These are phyloP conservation scores for Hololepta plana DNA, from an alignment of 2,888 invertebrate genomes.

Conservation along the genomic window DNA sequence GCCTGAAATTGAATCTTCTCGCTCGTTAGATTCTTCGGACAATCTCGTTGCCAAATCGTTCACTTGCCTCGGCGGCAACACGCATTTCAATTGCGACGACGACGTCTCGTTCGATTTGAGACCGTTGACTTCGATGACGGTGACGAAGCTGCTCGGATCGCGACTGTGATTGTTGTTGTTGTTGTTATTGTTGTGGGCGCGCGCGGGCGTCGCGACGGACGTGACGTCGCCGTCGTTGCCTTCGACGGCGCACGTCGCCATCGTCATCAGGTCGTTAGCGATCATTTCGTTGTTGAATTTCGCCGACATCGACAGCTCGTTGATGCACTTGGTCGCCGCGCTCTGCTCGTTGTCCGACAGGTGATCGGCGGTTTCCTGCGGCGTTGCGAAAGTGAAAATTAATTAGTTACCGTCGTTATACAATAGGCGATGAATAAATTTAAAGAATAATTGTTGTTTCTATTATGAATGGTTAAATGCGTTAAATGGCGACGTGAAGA, in stretches of 20 bases:
- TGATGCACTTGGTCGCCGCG: conserved; percentile 47
- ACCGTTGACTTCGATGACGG: conserved; percentile 79
- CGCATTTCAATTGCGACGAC: no score
- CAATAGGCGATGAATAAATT: no score
- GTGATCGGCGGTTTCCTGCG: no score
- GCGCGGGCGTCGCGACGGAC: conserved; percentile 2
- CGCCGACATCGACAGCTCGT: conserved; percentile 37
- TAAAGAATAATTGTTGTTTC: no score
- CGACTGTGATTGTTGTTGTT: conserved; percentile 10
- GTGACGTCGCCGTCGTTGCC: conserved; percentile 7
- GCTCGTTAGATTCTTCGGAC: no score
- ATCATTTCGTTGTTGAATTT: conserved; percentile 2
- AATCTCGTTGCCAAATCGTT: no score
- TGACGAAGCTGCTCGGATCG: conserved; percentile 53
- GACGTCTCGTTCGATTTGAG: conserved; percentile 32
- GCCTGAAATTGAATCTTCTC: conserved; percentile 15
- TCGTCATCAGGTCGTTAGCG: conserved; percentile 4
- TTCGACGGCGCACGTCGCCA: background rate
- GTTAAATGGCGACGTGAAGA: no score
- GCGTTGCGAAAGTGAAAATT: no score
- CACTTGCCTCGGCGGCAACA: no score
- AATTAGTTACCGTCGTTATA: no score
- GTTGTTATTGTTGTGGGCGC: conserved; percentile 5
- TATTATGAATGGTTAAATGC: no score
- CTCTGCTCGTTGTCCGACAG: no score